Evolutionary conservation across 2,113 vertebrate genomes (phyloP), one percentile per base, ranked within the genome.

Genomic region (Chionis minor): DNA sequence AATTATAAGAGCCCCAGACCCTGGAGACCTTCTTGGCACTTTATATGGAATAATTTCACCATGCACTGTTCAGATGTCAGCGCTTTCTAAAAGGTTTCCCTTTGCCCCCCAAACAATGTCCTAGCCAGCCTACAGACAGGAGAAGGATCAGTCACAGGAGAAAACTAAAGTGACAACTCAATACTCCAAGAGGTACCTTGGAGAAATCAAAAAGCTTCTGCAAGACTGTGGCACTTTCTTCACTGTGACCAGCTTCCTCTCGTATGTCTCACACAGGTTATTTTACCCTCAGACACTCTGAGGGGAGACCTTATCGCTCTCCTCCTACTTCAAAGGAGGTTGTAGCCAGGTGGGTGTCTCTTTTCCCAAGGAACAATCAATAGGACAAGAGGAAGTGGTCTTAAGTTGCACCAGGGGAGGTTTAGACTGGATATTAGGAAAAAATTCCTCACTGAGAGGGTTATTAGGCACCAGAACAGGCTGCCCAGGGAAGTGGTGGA

Each of bases 31-130:
- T 42, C 71, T 54, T 33, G 26, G 42, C 22, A 23, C n/a, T 72
- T 67, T 35, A n/a, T 28, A 47, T 3, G 4, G 22, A 74, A 89
- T 81, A 72, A 45, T 14, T 38, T 54, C n/a, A 59, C 51, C 40
- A 26, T 0, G 1, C 0, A 3, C 14, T 35, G 5, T 54, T 70
- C 38, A n/a, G 22, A 27, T 23, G 40, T 38, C 1, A 0, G 38
- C 9, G 32, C 12, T 61, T 85, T 63, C 52, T 40, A 40, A 67
- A 79, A 74, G 20, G 42, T 62, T 79, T 80, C 47, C 24, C 26
- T 42, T 65, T 42, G 23, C 18, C 6, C 59, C 47, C 5, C 23
- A 72, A 14, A 14, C 6, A 12, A 12, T 5, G 14, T 33, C 16
- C 45, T 44, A 54, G 33, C 13, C 18, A 33, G 18, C 28, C n/a